Conservation (phyloP, 2,888 invertebrate species). For the Ectobius pallidus region DNA sequence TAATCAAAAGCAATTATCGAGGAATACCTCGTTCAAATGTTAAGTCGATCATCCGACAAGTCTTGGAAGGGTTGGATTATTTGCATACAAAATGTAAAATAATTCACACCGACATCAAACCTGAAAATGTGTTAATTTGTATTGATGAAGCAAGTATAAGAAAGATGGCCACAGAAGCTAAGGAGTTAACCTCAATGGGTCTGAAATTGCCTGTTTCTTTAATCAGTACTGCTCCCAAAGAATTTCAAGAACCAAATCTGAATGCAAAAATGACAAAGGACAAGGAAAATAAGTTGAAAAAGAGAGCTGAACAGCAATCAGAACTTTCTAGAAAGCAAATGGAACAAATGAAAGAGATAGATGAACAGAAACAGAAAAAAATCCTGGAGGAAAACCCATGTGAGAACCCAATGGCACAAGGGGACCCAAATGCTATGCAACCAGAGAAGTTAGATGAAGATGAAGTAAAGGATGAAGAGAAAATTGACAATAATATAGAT, state of each 20-base stretch:
- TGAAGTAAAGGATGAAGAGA: constrained; percentile 54
- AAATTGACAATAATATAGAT: not conserved
- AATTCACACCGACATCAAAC: constrained; percentile 92
- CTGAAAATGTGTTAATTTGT: constrained; percentile 92
- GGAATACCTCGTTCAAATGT: constrained; percentile 97
- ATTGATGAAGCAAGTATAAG: constrained; percentile 89
- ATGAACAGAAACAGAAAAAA: constrained; percentile 63
- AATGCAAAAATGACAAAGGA: constrained; percentile 91
- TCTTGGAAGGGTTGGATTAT: constrained; percentile 93
- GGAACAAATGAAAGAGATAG: constrained; percentile 92
- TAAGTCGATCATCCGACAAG: constrained; percentile 92
- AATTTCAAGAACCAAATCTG: constrained; percentile 75
- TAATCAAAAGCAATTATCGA: constrained; percentile 96
- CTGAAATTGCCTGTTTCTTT: constrained; percentile 89
- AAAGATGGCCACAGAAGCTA: constrained; percentile 92
- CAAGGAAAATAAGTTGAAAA: constrained; percentile 97
- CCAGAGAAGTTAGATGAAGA: constrained; percentile 57
- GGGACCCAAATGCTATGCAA: not conserved
- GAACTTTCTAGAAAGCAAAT: constrained; percentile 92
- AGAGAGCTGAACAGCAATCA: constrained; percentile 89
- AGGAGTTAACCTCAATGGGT: constrained; percentile 91
- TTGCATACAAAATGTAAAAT: constrained; percentile 97
- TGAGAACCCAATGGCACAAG: constrained; percentile 55
- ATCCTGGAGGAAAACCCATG: constrained; percentile 15
- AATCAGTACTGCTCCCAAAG: constrained; percentile 88